Conservation (phyloP, 2,888 invertebrate species). For the Amorpha juglandis region DNA sequence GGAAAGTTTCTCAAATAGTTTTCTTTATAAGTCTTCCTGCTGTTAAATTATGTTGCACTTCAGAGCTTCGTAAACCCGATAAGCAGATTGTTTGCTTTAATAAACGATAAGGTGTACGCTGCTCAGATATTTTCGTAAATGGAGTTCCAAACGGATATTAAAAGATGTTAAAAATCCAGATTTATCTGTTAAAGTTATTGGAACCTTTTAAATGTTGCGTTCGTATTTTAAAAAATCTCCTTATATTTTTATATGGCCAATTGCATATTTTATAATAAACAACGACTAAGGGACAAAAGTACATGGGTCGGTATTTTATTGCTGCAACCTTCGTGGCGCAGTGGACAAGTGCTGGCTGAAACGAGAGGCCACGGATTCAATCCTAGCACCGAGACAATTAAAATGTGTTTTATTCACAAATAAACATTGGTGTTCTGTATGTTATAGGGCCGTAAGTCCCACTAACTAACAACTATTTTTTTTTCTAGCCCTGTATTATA, state of each 20-base stretch:
- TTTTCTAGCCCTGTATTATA: no score
- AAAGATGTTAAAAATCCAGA: constrained; percentile 6
- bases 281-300: no score
- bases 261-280: background rate
- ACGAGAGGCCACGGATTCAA: no score
- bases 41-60: background rate
- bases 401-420: no score
- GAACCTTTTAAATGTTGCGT: background rate
- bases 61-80: background rate
- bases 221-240: background rate
- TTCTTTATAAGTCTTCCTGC: background rate
- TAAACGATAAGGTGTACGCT: background rate
- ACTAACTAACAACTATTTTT: no score
- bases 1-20: background rate
- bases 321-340: no score
- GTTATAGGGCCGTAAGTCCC: no score
- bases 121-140: background rate
- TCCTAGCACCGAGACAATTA: no score
- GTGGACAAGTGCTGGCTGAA: no score
- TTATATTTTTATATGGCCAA: background rate
- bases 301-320: no score
- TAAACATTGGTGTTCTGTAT: no score
- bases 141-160: constrained; percentile 14
- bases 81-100: background rate
- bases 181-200: constrained; percentile 11